phyloP scores from a whole-genome alignment of 2,797 vertebrate species.

The Cyclopterus lumpus region DNA sequence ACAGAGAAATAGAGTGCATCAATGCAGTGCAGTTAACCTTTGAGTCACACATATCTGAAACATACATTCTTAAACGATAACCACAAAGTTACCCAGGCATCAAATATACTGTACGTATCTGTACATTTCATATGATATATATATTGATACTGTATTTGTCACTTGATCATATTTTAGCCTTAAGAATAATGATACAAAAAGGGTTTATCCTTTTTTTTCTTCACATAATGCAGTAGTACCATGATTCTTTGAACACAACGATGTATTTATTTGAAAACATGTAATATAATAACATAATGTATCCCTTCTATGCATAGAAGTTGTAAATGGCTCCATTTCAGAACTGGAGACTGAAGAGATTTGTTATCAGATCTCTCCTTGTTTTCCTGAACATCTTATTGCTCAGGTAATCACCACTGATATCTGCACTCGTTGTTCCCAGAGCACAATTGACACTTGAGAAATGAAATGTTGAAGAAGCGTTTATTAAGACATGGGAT shows the following conservation, averaged over 20 bases:
- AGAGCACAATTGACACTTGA: constrained; percentile 24
- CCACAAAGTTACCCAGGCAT: not conserved
- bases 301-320: not conserved
- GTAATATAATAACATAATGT: not conserved
- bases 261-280: not conserved
- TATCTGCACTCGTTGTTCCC: not conserved
- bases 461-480: constrained; percentile 50
- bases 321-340: constrained; percentile 25
- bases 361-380: constrained; percentile 10
- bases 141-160: not conserved
- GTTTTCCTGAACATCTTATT: constrained; percentile 22
- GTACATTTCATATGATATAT: not conserved
- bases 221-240: not conserved
- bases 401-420: constrained; percentile 25
- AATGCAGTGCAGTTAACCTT: not conserved
- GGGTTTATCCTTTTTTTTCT: too few species aligned
- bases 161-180: not conserved
- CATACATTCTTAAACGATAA: not conserved
- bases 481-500: constrained; percentile 36
- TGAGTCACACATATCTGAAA: not conserved
- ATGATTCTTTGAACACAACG: constrained; percentile 3
- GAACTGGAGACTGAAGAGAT: not conserved
- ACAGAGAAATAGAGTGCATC: constrained; percentile 11
- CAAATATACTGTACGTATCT: not conserved
- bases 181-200: not conserved